Evolutionary conservation across 2,113 vertebrate species (phyloP).

Genomic region (Echinops telfairi): DNA sequence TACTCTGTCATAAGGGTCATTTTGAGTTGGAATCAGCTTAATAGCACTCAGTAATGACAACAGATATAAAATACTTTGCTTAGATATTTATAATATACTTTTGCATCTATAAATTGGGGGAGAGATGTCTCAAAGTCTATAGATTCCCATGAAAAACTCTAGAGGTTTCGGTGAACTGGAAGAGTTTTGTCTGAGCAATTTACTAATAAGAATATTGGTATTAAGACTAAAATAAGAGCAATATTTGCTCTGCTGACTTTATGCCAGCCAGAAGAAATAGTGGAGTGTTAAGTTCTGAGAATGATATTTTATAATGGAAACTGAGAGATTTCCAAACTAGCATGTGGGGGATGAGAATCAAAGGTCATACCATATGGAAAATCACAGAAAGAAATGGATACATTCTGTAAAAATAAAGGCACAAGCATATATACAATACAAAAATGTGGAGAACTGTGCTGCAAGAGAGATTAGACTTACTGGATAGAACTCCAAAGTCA

Average conservation of each 20-base stretch:
- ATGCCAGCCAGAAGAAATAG: neutral
- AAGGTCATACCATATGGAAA: neutral
- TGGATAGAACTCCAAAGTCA: neutral
- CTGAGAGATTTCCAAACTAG: neutral
- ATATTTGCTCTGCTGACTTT: neutral
- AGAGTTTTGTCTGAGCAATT: conserved; percentile 24
- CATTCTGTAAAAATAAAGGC: neutral
- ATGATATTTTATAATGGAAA: conserved; percentile 20
- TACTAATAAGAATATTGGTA: neutral
- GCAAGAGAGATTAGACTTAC: neutral
- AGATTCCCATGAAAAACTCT: conserved; percentile 26
- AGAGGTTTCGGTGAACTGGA: neutral
- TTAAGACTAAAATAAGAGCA: conserved; percentile 11
- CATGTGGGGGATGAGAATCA: neutral
- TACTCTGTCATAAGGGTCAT: neutral
- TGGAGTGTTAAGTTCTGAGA: conserved; percentile 11
- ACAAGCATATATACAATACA: neutral
- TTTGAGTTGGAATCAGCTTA: neutral
- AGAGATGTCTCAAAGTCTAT: neutral
- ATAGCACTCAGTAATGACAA: neutral
- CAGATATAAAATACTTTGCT: neutral
- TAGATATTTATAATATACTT: conserved; percentile 43
- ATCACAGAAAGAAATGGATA: conserved; percentile 9
- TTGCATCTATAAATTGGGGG: conserved; percentile 7
- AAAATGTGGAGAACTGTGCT: conserved; percentile 5